phyloP scores from a whole-genome alignment of 2,113 vertebrate genomes.

The Saccopteryx leptura region DNA sequence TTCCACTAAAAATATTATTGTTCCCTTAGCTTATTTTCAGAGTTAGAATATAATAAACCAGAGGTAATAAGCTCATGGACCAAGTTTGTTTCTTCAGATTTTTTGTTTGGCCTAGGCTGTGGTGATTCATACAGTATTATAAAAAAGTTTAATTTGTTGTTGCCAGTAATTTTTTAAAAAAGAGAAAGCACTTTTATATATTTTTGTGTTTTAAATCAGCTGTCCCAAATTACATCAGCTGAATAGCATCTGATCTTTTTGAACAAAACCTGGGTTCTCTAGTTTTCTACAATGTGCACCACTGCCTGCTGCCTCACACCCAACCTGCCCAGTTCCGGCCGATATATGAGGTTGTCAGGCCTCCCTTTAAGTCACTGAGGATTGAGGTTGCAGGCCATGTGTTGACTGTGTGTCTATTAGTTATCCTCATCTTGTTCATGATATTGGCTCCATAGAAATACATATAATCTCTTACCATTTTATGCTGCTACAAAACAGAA shows the following conservation, averaged over 20 bases:
- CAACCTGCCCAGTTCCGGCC: neutral
- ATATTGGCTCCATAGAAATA: neutral
- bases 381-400: neutral
- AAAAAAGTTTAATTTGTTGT: neutral
- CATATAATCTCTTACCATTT: neutral
- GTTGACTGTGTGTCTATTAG: neutral
- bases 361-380: neutral
- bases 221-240: neutral
- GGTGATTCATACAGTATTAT: neutral
- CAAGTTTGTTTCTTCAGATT: neutral
- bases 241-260: neutral
- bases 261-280: neutral
- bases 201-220: neutral
- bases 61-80: neutral
- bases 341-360: accelerated
- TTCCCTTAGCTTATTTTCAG: neutral
- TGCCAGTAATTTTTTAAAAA: neutral
- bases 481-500: neutral
- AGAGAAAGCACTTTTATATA: neutral
- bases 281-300: neutral
- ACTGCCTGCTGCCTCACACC: neutral
- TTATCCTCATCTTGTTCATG: neutral
- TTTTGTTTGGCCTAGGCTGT: neutral
- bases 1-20: neutral
- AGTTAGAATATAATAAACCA: neutral